A percentile compares a stretch with the other conserved stretches of the same genome.
These are phyloP conservation scores for Fregetta grallaria DNA, from an alignment of 2,113 vertebrate species.

Conservation along the genomic window DNA sequence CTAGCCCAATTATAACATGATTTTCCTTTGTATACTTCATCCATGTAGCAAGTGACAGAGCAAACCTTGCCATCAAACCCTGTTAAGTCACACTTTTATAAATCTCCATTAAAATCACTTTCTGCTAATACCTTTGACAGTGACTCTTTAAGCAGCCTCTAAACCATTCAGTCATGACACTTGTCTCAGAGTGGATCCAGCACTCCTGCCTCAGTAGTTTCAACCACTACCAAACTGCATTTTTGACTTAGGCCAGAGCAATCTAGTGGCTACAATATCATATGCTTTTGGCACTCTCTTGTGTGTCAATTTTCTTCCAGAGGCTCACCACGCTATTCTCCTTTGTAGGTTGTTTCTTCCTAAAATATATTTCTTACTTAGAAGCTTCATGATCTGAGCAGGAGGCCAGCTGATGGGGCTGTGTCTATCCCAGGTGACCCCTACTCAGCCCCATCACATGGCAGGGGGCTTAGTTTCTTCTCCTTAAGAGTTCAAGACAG, in stretches of 20 bases:
- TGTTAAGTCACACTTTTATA: no score
- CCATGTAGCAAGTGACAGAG: no score
- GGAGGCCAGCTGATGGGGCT: background rate
- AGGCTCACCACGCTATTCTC: background rate
- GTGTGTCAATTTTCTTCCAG: background rate
- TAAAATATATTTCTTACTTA: background rate
- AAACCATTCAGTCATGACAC: no score
- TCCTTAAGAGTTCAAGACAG: background rate
- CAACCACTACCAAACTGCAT: background rate
- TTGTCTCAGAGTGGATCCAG: background rate
- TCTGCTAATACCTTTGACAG: no score
- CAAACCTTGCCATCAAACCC: no score
- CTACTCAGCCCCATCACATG: background rate
- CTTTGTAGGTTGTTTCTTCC: background rate
- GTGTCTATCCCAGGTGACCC: background rate
- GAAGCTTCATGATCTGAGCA: background rate
- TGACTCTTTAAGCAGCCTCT: no score
- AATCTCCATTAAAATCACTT: no score
- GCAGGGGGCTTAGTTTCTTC: background rate
- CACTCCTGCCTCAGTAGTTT: background rate
- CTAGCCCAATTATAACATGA: no score
- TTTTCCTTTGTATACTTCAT: no score
- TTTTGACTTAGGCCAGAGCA: background rate
- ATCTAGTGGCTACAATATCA: background rate
- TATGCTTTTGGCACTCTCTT: background rate